Base-by-base conservation (phyloP, 2,888 invertebrate species). In the Eubasilissa splendida region DNA sequence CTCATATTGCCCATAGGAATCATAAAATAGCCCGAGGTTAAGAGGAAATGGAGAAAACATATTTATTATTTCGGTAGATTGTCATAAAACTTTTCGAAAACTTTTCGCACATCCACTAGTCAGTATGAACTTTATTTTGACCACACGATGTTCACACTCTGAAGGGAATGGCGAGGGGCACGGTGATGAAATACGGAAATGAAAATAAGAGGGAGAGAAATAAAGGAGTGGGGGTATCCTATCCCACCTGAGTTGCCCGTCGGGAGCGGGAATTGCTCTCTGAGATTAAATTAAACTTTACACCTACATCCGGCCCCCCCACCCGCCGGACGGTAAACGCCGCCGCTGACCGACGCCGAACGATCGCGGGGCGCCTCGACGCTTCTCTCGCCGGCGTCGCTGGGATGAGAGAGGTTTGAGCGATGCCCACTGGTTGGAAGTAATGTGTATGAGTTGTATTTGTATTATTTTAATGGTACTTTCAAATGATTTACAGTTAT, bases 271-370 rank as follows among this genome's bases (percentile, higher is more conserved):
- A 79, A 81, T 82, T 79, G 80, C 80, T 83, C 80, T 75, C 83
- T 79, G 82, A 83, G 83, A 83, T 83, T 83, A 83, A 83, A 83
- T 83, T 83, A 83, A 83, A 83, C 79, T 83, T 83, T 83, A 82
- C 83, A 83, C 82, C 83, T 82, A 75, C 75, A 70, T 56, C 76
- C 65, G 33, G 68, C 76, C 76, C 53, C 33, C 59, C 78, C 63
- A 33, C 52, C 52, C 70, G 50, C 56, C n/a, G 60, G 60, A 52
- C 52, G 42, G 60, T 73, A 59, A 73, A 56, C 58, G 73, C n/a
- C 53, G 70, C 70, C 56, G 63, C 78, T 71, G 66, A 63, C 54
- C 71, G 63, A 53, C 60, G 71, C 63, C 60, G 71, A 71, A 68
- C 60, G 56, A 11, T 73, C 56, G 31, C 31, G 65, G 31, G 53